A percentile compares a stretch with the other conserved stretches of the same genome.
Evolutionary conservation across 1,140 invertebrate genomes (phyloP).

Genomic region (Drosophila subpulchrella): DNA sequence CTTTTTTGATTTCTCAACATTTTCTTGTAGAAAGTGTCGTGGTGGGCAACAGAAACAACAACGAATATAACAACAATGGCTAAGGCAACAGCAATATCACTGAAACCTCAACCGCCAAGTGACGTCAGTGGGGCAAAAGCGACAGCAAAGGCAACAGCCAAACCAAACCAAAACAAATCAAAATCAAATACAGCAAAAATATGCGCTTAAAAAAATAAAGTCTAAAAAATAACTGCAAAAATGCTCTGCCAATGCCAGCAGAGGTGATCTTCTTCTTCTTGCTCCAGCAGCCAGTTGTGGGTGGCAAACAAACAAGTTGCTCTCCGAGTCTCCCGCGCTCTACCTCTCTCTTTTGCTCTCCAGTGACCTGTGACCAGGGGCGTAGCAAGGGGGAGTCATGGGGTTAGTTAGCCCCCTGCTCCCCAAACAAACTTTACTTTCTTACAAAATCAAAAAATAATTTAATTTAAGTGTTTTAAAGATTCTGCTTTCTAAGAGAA

Average conservation of each 20-base stretch:
- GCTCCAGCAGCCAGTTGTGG: slow-evolving; percentile 56
- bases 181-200: slow-evolving; percentile 41
- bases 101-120: slow-evolving; percentile 23
- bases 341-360: slow-evolving; percentile 10
- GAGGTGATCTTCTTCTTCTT: slow-evolving; percentile 24
- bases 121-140: slow-evolving; percentile 29
- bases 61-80: slow-evolving; percentile 30
- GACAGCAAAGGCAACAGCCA: slow-evolving; percentile 3
- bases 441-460: no score
- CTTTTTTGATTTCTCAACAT: slow-evolving; percentile 82
- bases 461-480: no score
- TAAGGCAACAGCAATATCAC: slow-evolving; percentile 34
- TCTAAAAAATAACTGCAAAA: slow-evolving; percentile 48
- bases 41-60: slow-evolving; percentile 53
- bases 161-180: slow-evolving; percentile 19
- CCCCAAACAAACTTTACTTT: no score
- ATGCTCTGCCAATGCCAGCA: slow-evolving; percentile 22
- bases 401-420: no score
- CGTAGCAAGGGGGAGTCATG: no score
- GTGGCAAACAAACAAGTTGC: slow-evolving; percentile 55
- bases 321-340: slow-evolving; percentile 10
- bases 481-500: no score
- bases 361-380: slow-evolving; percentile 5
- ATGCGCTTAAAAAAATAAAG: slow-evolving; percentile 32
- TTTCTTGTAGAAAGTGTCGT: slow-evolving; percentile 81